These are phyloP conservation scores for Raja brachyura DNA, from an alignment of 2,113 vertebrate genomes.

Conservation along the genomic window DNA sequence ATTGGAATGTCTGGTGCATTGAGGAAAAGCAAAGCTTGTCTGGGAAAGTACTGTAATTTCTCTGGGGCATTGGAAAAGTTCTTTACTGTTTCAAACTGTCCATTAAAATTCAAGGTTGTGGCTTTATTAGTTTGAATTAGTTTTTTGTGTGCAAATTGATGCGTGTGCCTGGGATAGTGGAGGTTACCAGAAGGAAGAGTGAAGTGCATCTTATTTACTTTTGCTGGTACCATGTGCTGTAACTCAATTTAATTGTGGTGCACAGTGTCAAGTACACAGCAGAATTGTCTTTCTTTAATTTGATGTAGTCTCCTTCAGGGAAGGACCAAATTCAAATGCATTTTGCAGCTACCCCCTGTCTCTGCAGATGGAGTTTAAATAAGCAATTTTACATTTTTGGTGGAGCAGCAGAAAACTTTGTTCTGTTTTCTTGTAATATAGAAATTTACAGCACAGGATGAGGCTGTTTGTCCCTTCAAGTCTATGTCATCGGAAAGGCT, in stretches of 20 bases:
- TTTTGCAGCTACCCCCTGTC: background rate
- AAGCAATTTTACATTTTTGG: background rate
- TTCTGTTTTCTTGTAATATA: background rate
- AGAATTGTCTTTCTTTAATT: background rate
- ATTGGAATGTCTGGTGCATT: constrained; percentile 27
- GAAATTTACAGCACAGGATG: background rate
- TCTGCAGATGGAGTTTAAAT: background rate
- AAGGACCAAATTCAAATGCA: background rate
- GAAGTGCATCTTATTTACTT: background rate
- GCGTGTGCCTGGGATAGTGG: background rate
- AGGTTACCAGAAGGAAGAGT: background rate
- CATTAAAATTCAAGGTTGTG: constrained; percentile 2
- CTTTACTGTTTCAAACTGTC: constrained; percentile 12
- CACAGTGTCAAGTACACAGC: background rate
- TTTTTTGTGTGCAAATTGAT: constrained; percentile 18
- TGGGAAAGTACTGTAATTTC: constrained; percentile 31
- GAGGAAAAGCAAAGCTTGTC: constrained; percentile 23
- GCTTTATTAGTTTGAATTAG: background rate
- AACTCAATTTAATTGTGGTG: background rate
- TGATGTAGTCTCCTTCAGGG: background rate
- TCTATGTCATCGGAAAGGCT: background rate
- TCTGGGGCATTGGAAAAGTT: constrained; percentile 21
- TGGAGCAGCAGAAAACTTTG: background rate
- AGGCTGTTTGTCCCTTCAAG: background rate
- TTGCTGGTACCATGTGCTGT: background rate